Base-by-base conservation (phyloP, 1,140 invertebrate genomes). In the Lanistes nyassanus region DNA sequence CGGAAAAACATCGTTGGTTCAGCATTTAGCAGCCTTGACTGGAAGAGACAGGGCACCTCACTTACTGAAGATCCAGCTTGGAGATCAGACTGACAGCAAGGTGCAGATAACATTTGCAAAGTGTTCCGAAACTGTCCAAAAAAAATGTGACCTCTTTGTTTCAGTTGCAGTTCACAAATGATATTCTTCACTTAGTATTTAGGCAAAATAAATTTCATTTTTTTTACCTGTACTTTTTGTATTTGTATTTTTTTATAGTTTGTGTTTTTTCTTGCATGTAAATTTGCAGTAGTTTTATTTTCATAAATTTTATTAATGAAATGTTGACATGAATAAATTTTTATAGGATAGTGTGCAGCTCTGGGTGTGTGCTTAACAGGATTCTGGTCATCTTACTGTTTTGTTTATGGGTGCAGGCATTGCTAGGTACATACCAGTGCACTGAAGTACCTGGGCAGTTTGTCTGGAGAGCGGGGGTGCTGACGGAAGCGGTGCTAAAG, bases 371-470 rank as follows among this genome's bases (percentile, higher is more conserved):
- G n/a, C n/a, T n/a, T n/a, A n/a, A n/a, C n/a, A n/a, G n/a, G n/a
- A n/a, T n/a, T n/a, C n/a, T n/a, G n/a, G n/a, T 70, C 26, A 29
- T 70, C 39, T 55, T 47, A 19, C n/a, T 19, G 37, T 39, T 65
- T 64, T 68, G 78, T 53, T 16, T 74, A 1, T 75, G 37, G 76
- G 80, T 86, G 37, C 78, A 92, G 90, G 94, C 97, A 91, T 87
- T 99, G 23, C 88, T 99, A 19, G 98, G 98, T 9, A 95, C 95
- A 37, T 99, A 99, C 90, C 92, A 94, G 80, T 99, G 98, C 87
- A 98, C 98, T 0, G 97, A 99, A 86, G 92, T 98, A 51, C 97
- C 97, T 6, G 98, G 98, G 53, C 96, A 99, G 90, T 99, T 99
- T 91, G 88, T 97, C 39, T 99, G 98, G 98, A 93, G 95, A 81